Percentiles rank a stretch among this genome's conserved stretches.
Evolutionary conservation across 2,797 vertebrate genomes (phyloP).

Genomic region (Sparus aurata): DNA sequence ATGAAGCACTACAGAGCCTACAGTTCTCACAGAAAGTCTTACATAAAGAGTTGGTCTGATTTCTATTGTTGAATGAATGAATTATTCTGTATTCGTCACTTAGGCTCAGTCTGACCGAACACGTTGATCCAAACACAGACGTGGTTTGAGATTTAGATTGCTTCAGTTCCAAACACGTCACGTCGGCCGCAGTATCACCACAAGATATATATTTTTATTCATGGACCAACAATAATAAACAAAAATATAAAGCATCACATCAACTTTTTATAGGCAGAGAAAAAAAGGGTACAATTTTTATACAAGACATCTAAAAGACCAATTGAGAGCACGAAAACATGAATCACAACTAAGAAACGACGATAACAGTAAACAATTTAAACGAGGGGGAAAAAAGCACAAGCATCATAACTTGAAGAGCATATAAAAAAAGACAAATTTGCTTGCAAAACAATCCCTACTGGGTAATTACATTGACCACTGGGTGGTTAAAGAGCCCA

Average conservation of each 20-base stretch:
- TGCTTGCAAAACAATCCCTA: constrained; percentile 71
- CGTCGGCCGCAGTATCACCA: constrained; percentile 29
- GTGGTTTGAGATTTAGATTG: constrained; percentile 2
- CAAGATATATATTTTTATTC: constrained; percentile 78
- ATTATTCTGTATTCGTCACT: background rate
- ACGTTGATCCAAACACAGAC: background rate
- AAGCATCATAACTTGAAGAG: constrained; percentile 70
- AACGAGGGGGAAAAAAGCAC: constrained; percentile 52
- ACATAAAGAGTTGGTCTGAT: constrained; percentile 1
- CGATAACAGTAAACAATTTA: constrained; percentile 54
- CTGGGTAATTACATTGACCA: constrained; percentile 57
- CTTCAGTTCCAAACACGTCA: background rate
- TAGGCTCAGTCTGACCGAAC: background rate
- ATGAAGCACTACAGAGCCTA: too few species aligned
- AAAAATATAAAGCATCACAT: constrained; percentile 79
- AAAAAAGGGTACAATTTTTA: constrained; percentile 72
- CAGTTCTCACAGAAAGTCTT: background rate
- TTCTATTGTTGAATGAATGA: background rate
- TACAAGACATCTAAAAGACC: constrained; percentile 72
- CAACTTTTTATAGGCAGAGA: constrained; percentile 73
- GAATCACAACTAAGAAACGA: constrained; percentile 63
- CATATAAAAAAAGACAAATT: constrained; percentile 77
- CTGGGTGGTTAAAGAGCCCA: constrained; percentile 47
- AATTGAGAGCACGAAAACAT: constrained; percentile 60
- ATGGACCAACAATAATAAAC: constrained; percentile 76